Evolutionary conservation across 2,797 vertebrate genomes (phyloP), one percentile per base, ranked within the genome.

Genomic region (Malacoctenus gilli): DNA sequence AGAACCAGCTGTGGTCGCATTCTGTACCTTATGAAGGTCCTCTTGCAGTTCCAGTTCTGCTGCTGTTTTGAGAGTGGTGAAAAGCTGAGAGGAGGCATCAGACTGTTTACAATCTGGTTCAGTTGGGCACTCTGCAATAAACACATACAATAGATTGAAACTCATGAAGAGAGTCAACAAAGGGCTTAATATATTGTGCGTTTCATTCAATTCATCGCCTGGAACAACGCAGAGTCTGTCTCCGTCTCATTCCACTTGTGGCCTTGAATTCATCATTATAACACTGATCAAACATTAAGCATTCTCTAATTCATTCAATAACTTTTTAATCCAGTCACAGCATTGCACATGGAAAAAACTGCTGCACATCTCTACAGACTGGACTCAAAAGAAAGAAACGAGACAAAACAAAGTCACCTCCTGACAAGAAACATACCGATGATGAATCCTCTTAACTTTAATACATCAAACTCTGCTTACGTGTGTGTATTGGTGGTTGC

Each of bases 91-190:
- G 95, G 95, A 59, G 90, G 73, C 83, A 96, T 94, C 39, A 94
- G 85, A 82, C 79, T 96, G 85, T 91, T 96, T 71, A 98, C 94
- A 53, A 98, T 95, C 87, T 94, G 93, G 79, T 91, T 96, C 72
- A 98, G 85, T 77, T 96, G 93, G 5, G 94, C 95, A 30, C 95
- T 97, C 96, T 98, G 90, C 19, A 79, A 71, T 8, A 37, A 68
- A 81, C 34, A 84, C 38, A 77, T 30, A 28, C 25, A 28, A n/a
- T n/a, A n/a, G n/a, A n/a, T n/a, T n/a, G n/a, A n/a, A n/a, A n/a
- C n/a, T n/a, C n/a, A n/a, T n/a, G n/a, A n/a, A n/a, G n/a, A n/a
- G n/a, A n/a, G n/a, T n/a, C n/a, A n/a, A n/a, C n/a, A n/a, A n/a
- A n/a, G n/a, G n/a, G n/a, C n/a, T n/a, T 6, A 28, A 28, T 3